Base-by-base conservation (phyloP, 2,797 vertebrate species). In the Dendrocincla fuliginosa region DNA sequence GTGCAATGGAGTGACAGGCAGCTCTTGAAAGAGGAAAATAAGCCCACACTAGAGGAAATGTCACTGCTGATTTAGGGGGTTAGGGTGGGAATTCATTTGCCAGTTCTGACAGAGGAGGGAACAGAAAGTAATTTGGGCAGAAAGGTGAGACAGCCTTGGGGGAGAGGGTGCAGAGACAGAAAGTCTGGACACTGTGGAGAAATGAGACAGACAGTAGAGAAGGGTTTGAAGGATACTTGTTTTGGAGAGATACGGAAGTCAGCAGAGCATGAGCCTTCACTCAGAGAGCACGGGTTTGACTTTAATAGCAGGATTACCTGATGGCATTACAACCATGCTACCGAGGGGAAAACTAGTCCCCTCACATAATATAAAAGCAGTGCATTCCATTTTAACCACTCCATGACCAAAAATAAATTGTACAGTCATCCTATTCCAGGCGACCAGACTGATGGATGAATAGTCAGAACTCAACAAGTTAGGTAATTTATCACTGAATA, bases 401-500 rank as follows among this genome's bases (percentile, higher is more conserved):
- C 76, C 57, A 9, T 49, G 56, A 67, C 82, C 87, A 79, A 74
- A 91, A 94, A 46, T 55, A 90, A 93, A 82, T 68, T 73, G 75
- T 94, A 77, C 41, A 86, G 76, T 89, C 84, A 78, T 87, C 60
- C 56, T 63, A 64, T 91, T 96, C 78, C 83, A 92, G 75, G 89
- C 96, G 85, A 87, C 78, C 91, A 97, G 83, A 94, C 74, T 84
- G 85, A 96, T 95, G 90, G 68, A 88, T 97, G 84, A 97, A 97
- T 93, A 96, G 96, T 95, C 94, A 96, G 92, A 98, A 97, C 96
- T 97, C 96, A 96, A 96, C 90, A 97, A 98, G 97, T 95, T 97
- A 97, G 95, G 88, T 97, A 97, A 98, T 98, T 98, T 97, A 92
- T 90, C 92, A 95, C 84, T 97, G 97, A 97, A 98, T 98, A 94